Base-by-base conservation (phyloP, 2,113 vertebrate species). In the Egretta garzetta region DNA sequence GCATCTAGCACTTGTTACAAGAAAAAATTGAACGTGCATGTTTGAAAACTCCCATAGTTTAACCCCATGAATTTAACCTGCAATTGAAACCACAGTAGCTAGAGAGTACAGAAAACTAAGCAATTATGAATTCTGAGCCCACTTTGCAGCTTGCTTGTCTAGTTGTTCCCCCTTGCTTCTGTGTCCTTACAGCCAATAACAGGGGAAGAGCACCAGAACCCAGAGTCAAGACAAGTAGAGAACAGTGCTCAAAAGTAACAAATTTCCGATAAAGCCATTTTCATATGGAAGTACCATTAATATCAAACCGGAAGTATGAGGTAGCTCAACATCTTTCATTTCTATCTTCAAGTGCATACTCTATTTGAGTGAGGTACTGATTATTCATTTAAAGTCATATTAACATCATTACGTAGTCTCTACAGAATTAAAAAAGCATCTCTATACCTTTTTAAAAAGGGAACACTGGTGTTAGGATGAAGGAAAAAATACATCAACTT, bases 381-480 rank as follows among this genome's bases (percentile, higher is more conserved):
- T 30, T 41, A 52, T 23, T 63, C 0, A 0, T 33, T 74, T 53
- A 28, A 75, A 77, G 7, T n/a, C 1, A 53, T 66, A 83, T 68
- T 28, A 86, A 4, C 59, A 80, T 12, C 8, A 24, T 53, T 27
- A 45, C 6, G 22, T 21, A 15, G 64, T 39, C 14, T 26, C 62
- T 37, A 43, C 8, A 55, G 28, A 68, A 56, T 55, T 18, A 0
- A 5, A 55, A 86, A 26, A 12, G 4, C 3, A 59, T 33, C 8
- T 67, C 30, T 26, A 21, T 6, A 14, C 10, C 14, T 9, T 77
- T 88, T 49, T 4, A 21, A 1, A 53, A 70, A 92, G 63, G 9
- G 5, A 52, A 2, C 6, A 28, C n/a, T 71, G 53, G 12, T 28
- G 6, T 43, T 58, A 62, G 28, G 14, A 53, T 41, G 8, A 73